A percentile compares a stretch with the other conserved stretches of the same genome.
Conservation (phyloP, 2,113 vertebrate species). For the Pungitius pungitius region DNA sequence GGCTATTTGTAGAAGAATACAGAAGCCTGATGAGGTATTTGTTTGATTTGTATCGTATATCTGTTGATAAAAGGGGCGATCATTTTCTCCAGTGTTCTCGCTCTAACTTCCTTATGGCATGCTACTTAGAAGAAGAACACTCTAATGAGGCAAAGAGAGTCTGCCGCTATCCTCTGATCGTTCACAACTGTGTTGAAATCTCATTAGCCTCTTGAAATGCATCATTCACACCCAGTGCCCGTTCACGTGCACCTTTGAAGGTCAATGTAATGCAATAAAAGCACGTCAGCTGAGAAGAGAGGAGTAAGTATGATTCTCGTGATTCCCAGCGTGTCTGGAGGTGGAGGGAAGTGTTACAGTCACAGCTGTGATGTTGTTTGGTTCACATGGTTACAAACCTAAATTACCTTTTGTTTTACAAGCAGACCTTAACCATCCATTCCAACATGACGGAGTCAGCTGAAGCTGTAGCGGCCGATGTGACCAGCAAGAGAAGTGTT, state of each 20-base stretch:
- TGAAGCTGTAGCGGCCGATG: conserved; percentile 71
- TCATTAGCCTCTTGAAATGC: conserved; percentile 55
- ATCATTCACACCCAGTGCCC: conserved; percentile 33
- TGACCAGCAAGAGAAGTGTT: conserved; percentile 65
- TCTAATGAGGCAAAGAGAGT: conserved; percentile 48
- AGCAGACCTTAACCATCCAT: conserved; percentile 28
- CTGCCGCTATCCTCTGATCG: conserved; percentile 40
- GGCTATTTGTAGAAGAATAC: conserved; percentile 2
- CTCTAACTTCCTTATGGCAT: conserved; percentile 47
- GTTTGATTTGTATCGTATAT: conserved; percentile 50
- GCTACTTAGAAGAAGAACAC: conserved; percentile 44
- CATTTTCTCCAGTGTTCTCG: conserved; percentile 39
- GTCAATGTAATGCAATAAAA: conserved; percentile 36
- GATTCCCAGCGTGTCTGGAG: conserved; percentile 3
- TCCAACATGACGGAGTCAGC: conserved; percentile 74
- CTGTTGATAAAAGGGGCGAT: conserved; percentile 39
- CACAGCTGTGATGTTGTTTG: neutral
- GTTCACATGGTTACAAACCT: conserved; percentile 15
- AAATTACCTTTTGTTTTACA: conserved; percentile 24
- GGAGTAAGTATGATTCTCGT: conserved; percentile 4
- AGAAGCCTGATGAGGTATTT: conserved; percentile 45
- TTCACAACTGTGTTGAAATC: conserved; percentile 47
- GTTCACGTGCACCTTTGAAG: conserved; percentile 43
- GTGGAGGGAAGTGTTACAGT: neutral
- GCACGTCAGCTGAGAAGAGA: conserved; percentile 14